phyloP scores from a whole-genome alignment of 2,888 invertebrate species.

The Xanthorhoe spadicearia region DNA sequence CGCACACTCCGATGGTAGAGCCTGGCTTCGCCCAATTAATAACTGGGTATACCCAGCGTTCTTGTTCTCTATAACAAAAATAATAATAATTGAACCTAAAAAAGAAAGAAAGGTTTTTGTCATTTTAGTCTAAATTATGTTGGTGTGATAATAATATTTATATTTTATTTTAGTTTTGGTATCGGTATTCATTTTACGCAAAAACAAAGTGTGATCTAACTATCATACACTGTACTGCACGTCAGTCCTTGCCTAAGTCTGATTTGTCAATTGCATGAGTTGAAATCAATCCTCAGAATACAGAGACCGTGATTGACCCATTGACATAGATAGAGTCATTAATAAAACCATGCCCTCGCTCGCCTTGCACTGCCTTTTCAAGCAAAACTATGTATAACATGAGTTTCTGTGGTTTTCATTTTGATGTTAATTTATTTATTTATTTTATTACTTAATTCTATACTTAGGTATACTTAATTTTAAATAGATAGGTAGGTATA shows the following conservation, averaged over 20 bases:
- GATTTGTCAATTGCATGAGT: conserved; percentile 15
- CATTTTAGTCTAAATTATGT: too few relatives aligned
- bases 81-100: too few relatives aligned
- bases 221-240: background rate
- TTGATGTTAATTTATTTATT: background rate
- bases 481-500: too few relatives aligned
- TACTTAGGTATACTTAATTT: too few relatives aligned
- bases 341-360: conserved; percentile 5
- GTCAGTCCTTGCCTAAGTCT: background rate
- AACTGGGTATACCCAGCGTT: conserved; percentile 89
- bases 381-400: background rate
- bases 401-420: background rate
- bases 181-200: too few relatives aligned
- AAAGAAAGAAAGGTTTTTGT: too few relatives aligned
- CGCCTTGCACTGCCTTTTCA: conserved; percentile 10
- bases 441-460: too few relatives aligned
- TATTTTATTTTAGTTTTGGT: too few relatives aligned
- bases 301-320: conserved; percentile 27
- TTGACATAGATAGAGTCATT: conserved; percentile 17
- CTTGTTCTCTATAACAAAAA: conserved; percentile 81
- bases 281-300: conserved; percentile 11
- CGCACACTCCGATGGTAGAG: conserved; percentile 84
- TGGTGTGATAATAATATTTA: too few relatives aligned
- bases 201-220: too few relatives aligned
- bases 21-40: conserved; percentile 90